A percentile compares a stretch with the other conserved stretches of the same genome.
Evolutionary conservation across 2,797 vertebrate genomes (phyloP).

Genomic region (Sebastes trivittatus): DNA sequence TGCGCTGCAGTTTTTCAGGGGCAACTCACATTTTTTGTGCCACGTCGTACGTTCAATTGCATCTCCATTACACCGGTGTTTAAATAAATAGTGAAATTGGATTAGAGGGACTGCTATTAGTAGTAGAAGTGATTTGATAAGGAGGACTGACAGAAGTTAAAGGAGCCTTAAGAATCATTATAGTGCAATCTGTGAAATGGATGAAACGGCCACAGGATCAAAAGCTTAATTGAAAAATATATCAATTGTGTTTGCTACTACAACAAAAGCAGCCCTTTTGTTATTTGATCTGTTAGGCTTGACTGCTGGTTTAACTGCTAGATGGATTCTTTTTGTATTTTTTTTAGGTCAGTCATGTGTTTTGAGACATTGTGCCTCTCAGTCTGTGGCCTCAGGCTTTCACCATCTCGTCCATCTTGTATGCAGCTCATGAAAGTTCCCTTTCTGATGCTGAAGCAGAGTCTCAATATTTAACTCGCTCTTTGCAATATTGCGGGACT

Average conservation of each 20-base stretch:
- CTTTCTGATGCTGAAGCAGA: conserved; percentile 1
- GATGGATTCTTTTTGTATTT: conserved; percentile 3
- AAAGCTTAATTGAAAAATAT: conserved; percentile 34
- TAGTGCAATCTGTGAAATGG: conserved; percentile 9
- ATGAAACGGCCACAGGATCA: conserved; percentile 34
- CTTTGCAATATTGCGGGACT: conserved; percentile 2
- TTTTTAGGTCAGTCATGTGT: conserved; percentile 28
- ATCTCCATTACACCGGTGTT: conserved; percentile 28
- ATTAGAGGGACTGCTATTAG: conserved; percentile 16
- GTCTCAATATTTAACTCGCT: conserved; percentile 17
- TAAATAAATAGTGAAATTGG: conserved; percentile 37
- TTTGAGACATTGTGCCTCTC: conserved; percentile 21
- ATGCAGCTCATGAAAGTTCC: conserved; percentile 30
- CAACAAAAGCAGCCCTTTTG: conserved; percentile 10
- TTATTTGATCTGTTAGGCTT: conserved; percentile 12
- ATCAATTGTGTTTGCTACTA: not conserved
- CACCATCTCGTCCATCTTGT: conserved; percentile 19
- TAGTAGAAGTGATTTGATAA: conserved; percentile 25
- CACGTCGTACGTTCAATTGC: conserved; percentile 8
- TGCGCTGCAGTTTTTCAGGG: conserved; percentile 22
- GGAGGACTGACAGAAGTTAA: conserved; percentile 17
- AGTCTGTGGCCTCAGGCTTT: conserved; percentile 28
- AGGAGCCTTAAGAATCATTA: conserved; percentile 19
- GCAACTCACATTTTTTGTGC: conserved; percentile 9
- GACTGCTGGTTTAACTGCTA: conserved; percentile 10